phyloP scores from a whole-genome alignment of 2,113 vertebrate genomes.

The Ceyx margarethae region DNA sequence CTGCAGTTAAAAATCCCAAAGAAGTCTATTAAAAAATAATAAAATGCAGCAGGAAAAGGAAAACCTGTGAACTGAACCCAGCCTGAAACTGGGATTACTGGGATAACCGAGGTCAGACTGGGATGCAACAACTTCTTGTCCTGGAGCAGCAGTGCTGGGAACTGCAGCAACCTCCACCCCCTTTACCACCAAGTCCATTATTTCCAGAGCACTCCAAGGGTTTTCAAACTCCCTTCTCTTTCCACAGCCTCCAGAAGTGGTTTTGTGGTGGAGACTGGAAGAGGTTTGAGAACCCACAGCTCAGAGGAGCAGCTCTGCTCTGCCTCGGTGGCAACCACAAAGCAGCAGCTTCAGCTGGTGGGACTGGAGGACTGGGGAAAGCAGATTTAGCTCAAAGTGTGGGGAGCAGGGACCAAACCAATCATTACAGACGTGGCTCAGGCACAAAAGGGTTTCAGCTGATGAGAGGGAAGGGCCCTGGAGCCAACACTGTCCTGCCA shows the following conservation, averaged over 20 bases:
- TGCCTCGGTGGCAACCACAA: constrained; percentile 64
- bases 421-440: neutral
- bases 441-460: neutral
- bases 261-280: constrained; percentile 41
- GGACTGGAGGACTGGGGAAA: neutral
- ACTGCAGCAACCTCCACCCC: constrained; percentile 22
- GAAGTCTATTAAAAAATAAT: neutral
- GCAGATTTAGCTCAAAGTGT: neutral
- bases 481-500: neutral
- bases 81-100: neutral
- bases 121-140: neutral
- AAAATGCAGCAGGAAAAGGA: neutral
- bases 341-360: neutral
- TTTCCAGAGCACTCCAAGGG: constrained; percentile 7
- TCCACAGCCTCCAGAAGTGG: constrained; percentile 6
- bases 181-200: neutral
- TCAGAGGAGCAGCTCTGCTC: neutral
- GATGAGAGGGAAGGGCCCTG: neutral
- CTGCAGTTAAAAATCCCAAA: neutral
- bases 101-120: constrained; percentile 7
- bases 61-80: neutral
- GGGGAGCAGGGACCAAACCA: neutral
- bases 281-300: neutral
- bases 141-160: neutral
- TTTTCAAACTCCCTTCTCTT: neutral